Conservation (phyloP, 2,113 vertebrate genomes). For the Chunga burmeisteri region DNA sequence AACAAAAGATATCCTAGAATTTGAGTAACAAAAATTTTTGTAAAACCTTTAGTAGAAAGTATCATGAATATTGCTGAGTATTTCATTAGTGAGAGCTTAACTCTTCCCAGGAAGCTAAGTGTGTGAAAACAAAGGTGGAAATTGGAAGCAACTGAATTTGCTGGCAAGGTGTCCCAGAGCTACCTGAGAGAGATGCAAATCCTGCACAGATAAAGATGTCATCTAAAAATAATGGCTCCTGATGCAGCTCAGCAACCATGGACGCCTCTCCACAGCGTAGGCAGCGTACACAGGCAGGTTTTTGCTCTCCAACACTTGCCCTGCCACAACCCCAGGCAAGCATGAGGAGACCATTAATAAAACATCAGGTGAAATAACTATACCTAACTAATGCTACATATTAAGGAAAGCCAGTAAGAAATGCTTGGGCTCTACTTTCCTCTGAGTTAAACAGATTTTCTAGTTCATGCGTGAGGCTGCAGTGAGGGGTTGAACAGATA, state of each 20-base stretch:
- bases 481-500: constrained; percentile 5
- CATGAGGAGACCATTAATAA: background rate
- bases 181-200: background rate
- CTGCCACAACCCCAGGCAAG: background rate
- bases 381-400: background rate
- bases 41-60: background rate
- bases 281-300: background rate
- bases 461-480: background rate
- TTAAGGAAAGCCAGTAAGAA: background rate
- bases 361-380: background rate
- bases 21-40: background rate
- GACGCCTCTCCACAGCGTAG: background rate
- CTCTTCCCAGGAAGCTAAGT: background rate
- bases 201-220: background rate
- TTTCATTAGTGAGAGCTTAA: background rate
- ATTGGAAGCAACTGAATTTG: background rate
- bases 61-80: background rate
- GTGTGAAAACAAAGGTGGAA: background rate
- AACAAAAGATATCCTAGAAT: background rate
- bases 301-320: background rate
- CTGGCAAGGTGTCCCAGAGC: background rate
- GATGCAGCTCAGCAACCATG: background rate
- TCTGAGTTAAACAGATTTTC: background rate
- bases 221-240: background rate
- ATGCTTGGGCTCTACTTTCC: background rate